phyloP scores from a whole-genome alignment of 2,113 vertebrate species.

The Rhizomys pruinosus region DNA sequence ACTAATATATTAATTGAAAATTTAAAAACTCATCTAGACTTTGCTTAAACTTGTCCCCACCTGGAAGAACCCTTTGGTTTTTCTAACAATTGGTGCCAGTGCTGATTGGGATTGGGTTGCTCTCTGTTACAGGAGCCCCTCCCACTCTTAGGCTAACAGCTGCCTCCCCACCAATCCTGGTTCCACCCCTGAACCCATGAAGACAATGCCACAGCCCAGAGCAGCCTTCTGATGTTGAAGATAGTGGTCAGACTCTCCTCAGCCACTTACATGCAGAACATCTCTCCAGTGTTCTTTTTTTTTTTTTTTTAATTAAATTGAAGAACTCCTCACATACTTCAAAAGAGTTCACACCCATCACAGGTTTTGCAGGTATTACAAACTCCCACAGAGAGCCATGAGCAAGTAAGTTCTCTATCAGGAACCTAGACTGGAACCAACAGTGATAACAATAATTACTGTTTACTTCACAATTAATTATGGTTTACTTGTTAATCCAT shows the following conservation, averaged over 20 bases:
- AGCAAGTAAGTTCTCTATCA: conserved; percentile 38
- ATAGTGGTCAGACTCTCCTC: not conserved
- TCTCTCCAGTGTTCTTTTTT: not conserved
- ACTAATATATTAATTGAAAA: conserved; percentile 37
- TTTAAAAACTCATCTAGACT: not conserved
- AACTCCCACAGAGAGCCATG: conserved; percentile 24
- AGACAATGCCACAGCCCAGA: not conserved
- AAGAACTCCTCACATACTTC: conserved; percentile 32
- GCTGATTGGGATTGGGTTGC: not conserved
- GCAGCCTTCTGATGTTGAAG: not conserved
- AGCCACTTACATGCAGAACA: not conserved
- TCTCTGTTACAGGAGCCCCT: not conserved
- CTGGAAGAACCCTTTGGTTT: not conserved
- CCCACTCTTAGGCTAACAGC: not conserved
- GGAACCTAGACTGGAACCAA: conserved; percentile 19
- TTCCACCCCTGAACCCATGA: not conserved
- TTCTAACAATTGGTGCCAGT: not conserved
- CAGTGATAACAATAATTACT: conserved; percentile 58
- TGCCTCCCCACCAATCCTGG: not conserved
- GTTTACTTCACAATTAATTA: conserved; percentile 63
- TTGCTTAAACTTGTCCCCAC: conserved; percentile 31
- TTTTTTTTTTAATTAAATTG: conserved; percentile 45
- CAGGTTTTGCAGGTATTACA: not conserved
- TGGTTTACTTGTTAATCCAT: conserved; percentile 31
- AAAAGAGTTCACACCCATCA: not conserved